Evolutionary conservation across 35 echinoderm and acorn worm species (phyloP), one percentile per base, ranked within the genome.

Genomic region (Diadema setosum): DNA sequence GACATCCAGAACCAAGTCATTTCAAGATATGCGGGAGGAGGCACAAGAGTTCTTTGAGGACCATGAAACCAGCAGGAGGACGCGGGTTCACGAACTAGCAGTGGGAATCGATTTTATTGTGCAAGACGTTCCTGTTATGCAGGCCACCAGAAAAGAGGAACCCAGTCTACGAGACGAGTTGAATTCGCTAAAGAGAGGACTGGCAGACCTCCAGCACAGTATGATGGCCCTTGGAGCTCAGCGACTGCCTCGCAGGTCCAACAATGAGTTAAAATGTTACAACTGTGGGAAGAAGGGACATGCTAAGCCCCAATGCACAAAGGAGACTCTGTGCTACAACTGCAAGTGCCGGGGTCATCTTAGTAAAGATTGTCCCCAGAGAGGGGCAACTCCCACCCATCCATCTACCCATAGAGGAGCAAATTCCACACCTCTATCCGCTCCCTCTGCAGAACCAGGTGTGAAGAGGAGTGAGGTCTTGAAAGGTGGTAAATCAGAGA

Each of bases 11-110:
- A 60, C 24, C 3, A 86, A 39, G 23, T 31, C 46, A 6, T 92
- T 92, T 40, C 46, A 80, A 3, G 74, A 86, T 30, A 92, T 92
- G 83, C 36, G 83, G 35, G 65, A 75, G 42, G 90, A 92, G 56
- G 90, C 83, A 15, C 18, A 86, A n/a, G 31, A 49, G 23, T 43
- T 86, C 20, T 92, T 92, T 35, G 27, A 61, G 9, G 65, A 92
- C 18, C 59, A 30, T 3, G 83, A 86, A 46, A 25, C 44, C 5
- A 25, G 23, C 2, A 86, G 67, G 39, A 76, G 46, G 34, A 15
- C 49, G 6, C 12, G 39, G 67, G 83, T 92, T 26, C 58, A 64
- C 27, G 65, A 86, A 80, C 83, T 37, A 5, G 11, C 5, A 3
- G 26, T 49, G 33, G 86, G 80, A 73, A 41, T 25, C 33, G 42